Evolutionary conservation across 2,113 vertebrate genomes (phyloP).

Genomic region (Atrichornis clamosus): DNA sequence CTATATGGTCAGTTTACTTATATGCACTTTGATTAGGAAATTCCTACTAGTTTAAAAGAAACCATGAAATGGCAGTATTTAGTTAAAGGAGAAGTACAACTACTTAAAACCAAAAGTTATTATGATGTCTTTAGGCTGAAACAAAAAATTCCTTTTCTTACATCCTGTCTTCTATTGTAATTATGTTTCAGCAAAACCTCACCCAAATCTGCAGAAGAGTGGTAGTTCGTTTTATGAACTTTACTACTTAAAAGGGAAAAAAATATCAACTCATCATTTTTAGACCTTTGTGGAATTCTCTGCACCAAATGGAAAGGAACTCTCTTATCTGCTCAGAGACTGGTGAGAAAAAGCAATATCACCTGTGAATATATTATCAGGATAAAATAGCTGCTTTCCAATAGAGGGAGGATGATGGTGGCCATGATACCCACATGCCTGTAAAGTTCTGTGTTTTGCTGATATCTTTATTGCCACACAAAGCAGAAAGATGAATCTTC

Average conservation of each 20-base stretch:
- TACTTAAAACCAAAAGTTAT: not conserved
- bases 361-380: not conserved
- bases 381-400: conserved; percentile 15
- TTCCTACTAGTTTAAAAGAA: not conserved
- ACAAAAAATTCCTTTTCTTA: not conserved
- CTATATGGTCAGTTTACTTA: not conserved
- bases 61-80: not conserved
- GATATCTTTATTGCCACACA: conserved; percentile 35
- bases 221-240: not conserved
- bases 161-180: not conserved
- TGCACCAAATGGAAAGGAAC: not conserved
- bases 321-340: conserved; percentile 16
- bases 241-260: not conserved
- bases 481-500: conserved; percentile 24
- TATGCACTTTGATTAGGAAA: not conserved
- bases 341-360: not conserved
- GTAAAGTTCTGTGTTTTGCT: not conserved
- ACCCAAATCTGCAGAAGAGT: not conserved
- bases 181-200: not conserved
- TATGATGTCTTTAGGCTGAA: not conserved
- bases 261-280: not conserved
- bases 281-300: conserved; percentile 8
- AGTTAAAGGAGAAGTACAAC: not conserved
- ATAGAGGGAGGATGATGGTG: not conserved
- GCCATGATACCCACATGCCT: not conserved